Evolutionary conservation across 2,797 vertebrate species (phyloP).

Genomic region (Pipistrellus pygmaeus): DNA sequence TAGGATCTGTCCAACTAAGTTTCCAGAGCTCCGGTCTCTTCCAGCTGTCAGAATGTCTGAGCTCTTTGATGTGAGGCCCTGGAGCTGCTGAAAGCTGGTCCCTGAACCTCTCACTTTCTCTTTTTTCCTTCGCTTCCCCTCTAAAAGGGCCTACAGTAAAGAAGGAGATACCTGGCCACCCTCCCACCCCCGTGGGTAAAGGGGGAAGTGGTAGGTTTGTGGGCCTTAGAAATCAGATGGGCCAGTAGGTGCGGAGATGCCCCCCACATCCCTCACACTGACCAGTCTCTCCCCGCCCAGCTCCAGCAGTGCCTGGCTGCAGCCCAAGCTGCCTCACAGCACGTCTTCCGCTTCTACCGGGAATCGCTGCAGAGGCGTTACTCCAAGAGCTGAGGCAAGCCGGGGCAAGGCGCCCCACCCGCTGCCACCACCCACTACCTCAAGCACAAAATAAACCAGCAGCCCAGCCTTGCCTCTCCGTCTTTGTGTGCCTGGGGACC

Average conservation of each 20-base stretch:
- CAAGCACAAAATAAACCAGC: not conserved
- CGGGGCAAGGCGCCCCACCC: not conserved
- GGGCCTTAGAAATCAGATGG: not conserved
- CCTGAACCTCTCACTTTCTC: not conserved
- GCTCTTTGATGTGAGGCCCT: too few species aligned
- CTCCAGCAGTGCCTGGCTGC: slow-evolving; percentile 93
- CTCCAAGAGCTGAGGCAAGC: slow-evolving; percentile 90
- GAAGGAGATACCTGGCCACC: not conserved
- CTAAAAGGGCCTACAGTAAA: not conserved
- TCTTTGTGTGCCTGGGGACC: not conserved
- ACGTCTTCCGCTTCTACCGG: slow-evolving; percentile 95
- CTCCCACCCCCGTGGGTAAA: not conserved
- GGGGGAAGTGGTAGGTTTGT: not conserved
- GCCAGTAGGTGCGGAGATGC: not conserved
- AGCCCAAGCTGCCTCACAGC: slow-evolving; percentile 91
- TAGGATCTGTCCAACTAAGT: not conserved
- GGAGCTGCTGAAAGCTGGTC: not conserved
- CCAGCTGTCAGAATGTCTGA: not conserved
- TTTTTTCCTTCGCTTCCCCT: not conserved
- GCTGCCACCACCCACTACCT: not conserved
- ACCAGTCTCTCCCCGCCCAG: slow-evolving; percentile 82
- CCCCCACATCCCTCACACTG: not conserved
- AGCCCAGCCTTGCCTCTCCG: not conserved
- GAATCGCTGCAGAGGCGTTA: slow-evolving; percentile 92
- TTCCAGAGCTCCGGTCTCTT: not conserved